Evolutionary conservation across 2,113 vertebrate genomes (phyloP), one percentile per base, ranked within the genome.

Genomic region (Lepus europaeus): DNA sequence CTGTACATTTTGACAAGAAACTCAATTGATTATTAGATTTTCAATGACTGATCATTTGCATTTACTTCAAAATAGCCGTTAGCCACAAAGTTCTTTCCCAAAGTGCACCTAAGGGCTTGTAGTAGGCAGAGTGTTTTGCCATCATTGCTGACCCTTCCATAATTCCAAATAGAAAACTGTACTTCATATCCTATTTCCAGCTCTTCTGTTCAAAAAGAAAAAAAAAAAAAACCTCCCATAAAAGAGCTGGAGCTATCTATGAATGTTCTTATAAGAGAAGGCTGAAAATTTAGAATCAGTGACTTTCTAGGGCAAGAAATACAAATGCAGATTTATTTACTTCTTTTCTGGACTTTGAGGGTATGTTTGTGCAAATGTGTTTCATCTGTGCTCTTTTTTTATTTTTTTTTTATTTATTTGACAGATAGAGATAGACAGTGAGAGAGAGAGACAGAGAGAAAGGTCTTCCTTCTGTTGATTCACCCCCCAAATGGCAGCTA

Each of bases 81-180:
- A 90, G 88, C 53, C 45, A 83, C 0, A 0, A 90, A 79, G 20
- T 88, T 91, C 68, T 85, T 72, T 82, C 56, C 81, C 51, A 88
- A 81, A 83, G 36, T 68, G 19, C 22, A 87, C 84, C 89, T 80
- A 23, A 76, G 53, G 90, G 74, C 86, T 92, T 86, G 8, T 27
- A 69, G 49, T 10, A 90, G 69, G 77, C n/a, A 94, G 23, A 4
- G 20, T 59, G 33, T 63, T 94, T 81, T 79, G 33, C 66, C 73
- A 49, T 90, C 70, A 45, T 96, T 78, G 93, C 79, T 90, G 70
- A 93, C 72, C 36, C 79, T 93, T 61, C 59, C 56, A 33, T 61
- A 95, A 87, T 82, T 94, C 45, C 68, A 95, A 96, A 86, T n/a
- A 90, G 59, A 94, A 45, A 93, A 80, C 59, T 76, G 5, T 85